Conservation (phyloP, 2,797 vertebrate species). For the Hoplostethus atlanticus region DNA sequence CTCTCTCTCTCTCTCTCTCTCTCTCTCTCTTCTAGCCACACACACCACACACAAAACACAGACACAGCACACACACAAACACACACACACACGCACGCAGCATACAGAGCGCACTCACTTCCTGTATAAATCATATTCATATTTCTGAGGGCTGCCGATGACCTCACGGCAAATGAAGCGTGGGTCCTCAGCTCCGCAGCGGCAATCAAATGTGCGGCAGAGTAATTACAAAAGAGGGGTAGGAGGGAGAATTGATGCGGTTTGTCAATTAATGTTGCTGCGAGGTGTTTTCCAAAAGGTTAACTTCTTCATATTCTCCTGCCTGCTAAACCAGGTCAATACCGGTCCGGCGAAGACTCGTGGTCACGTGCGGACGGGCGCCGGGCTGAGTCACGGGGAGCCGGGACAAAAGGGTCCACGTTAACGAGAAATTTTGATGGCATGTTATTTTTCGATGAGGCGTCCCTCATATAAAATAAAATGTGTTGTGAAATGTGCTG, state of each 20-base stretch:
- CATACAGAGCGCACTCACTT: slow-evolving; percentile 60
- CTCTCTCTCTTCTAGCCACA: slow-evolving; percentile 12
- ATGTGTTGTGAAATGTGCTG: background rate
- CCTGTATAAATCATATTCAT: slow-evolving; percentile 82
- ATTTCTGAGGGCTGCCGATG: slow-evolving; percentile 83
- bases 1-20: background rate
- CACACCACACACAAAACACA: slow-evolving; percentile 19
- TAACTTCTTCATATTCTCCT: slow-evolving; percentile 85
- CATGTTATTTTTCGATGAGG: slow-evolving; percentile 55
- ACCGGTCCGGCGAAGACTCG: slow-evolving; percentile 76
- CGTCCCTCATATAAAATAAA: slow-evolving; percentile 42
- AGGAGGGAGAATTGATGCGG: slow-evolving; percentile 86
- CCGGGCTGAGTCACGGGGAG: slow-evolving; percentile 80
- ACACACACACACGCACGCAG: slow-evolving; percentile 4
- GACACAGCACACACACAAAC: slow-evolving; percentile 14
- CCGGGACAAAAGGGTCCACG: slow-evolving; percentile 29
- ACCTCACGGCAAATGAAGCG: slow-evolving; percentile 87
- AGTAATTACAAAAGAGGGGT: slow-evolving; percentile 87
- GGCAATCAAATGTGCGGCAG: slow-evolving; percentile 79
- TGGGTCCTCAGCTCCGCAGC: slow-evolving; percentile 80
- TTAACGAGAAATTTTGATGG: slow-evolving; percentile 66
- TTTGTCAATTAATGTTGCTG: slow-evolving; percentile 90
- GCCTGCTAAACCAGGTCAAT: slow-evolving; percentile 86
- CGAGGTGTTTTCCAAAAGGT: slow-evolving; percentile 89
- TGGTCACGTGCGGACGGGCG: slow-evolving; percentile 55